Evolutionary conservation across 2,113 vertebrate genomes (phyloP).

Genomic region (Mionectes macconnelli): DNA sequence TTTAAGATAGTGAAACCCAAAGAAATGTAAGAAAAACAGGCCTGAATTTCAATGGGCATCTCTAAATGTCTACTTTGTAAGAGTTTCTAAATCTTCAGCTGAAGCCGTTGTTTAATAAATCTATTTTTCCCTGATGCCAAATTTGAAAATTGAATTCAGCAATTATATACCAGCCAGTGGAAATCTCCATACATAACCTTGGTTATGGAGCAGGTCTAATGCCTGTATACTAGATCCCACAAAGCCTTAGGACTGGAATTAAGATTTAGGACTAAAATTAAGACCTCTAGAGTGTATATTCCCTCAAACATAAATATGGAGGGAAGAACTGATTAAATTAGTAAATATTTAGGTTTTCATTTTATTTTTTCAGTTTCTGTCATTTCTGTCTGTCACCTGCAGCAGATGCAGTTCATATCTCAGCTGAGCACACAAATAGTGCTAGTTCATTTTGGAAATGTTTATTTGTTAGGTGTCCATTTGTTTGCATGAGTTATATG

Average conservation of each 20-base stretch:
- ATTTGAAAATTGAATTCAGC: constrained; percentile 48
- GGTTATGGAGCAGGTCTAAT: background rate
- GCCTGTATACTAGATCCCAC: background rate
- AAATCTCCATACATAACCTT: background rate
- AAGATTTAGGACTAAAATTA: background rate
- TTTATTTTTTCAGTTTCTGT: background rate
- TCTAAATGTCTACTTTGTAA: background rate
- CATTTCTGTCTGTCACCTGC: constrained; percentile 15
- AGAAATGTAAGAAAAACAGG: constrained; percentile 19
- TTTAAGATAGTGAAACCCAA: constrained; percentile 22
- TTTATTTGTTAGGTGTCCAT: constrained; percentile 48
- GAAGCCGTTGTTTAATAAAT: constrained; percentile 23
- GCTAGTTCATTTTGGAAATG: constrained; percentile 30
- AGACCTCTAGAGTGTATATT: background rate
- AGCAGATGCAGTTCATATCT: background rate
- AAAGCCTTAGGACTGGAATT: background rate
- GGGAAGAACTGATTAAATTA: background rate
- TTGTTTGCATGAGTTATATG: constrained; percentile 46
- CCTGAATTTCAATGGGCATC: constrained; percentile 3
- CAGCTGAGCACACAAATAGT: constrained; percentile 31
- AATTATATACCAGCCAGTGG: constrained; percentile 25
- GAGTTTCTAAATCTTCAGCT: constrained; percentile 23
- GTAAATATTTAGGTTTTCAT: background rate
- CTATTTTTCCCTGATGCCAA: constrained; percentile 19
- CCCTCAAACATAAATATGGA: background rate